These are phyloP conservation scores for Hybos culiciformis DNA, from an alignment of 2,888 invertebrate species.

Conservation along the genomic window DNA sequence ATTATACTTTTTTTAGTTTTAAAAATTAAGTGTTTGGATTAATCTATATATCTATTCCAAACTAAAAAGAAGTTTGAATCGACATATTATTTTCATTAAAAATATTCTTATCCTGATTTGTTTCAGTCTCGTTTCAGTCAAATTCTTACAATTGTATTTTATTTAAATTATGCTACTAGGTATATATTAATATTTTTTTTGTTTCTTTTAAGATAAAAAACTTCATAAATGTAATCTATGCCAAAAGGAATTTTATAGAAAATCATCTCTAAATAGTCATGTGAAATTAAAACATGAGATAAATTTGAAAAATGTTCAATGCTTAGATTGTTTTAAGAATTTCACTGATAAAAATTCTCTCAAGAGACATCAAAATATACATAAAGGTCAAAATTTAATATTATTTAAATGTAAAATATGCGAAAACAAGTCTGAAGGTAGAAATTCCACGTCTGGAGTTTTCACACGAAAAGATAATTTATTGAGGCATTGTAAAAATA, in stretches of 20 bases:
- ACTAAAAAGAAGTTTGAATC: too few relatives aligned
- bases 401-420: background rate
- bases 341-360: slow-evolving; percentile 57
- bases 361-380: slow-evolving; percentile 52
- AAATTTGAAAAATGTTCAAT: too few relatives aligned
- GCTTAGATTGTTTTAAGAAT: slow-evolving; percentile 50
- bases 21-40: too few relatives aligned
- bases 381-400: slow-evolving; percentile 40
- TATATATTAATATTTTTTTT: too few relatives aligned
- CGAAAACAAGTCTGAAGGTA: too few relatives aligned
- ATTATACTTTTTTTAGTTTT: too few relatives aligned
- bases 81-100: too few relatives aligned
- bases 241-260: slow-evolving; percentile 45
- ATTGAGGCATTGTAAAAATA: slow-evolving; percentile 59
- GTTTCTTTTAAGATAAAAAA: background rate
- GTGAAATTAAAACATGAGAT: slow-evolving; percentile 40
- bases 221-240: slow-evolving; percentile 41
- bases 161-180: background rate
- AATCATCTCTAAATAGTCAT: slow-evolving; percentile 45
- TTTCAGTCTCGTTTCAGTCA: too few relatives aligned
- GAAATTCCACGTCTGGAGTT: slow-evolving; percentile 15
- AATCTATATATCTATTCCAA: too few relatives aligned
- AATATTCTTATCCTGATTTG: too few relatives aligned
- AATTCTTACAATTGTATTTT: too few relatives aligned
- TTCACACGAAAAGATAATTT: slow-evolving; percentile 59